phyloP scores from a whole-genome alignment of 1,140 invertebrate genomes.

The Platorchestia sp. region DNA sequence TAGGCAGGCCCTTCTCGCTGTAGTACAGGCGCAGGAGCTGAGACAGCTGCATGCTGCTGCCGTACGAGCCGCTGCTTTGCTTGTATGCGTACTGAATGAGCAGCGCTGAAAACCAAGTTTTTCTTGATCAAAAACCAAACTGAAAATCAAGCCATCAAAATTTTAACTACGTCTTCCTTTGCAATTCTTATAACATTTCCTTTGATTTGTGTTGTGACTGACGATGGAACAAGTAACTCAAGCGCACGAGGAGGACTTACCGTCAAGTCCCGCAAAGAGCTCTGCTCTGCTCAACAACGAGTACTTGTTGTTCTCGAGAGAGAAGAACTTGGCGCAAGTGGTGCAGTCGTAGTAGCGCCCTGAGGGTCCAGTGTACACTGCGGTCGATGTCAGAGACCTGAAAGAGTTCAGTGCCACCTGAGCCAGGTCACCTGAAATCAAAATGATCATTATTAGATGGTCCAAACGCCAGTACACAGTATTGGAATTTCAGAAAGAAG shows the following conservation, averaged over 20 bases:
- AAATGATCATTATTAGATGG: not conserved
- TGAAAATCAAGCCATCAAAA: not conserved
- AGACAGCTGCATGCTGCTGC: constrained; percentile 1
- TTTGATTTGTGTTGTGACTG: no score
- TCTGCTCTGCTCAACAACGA: not conserved
- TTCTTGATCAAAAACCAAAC: not conserved
- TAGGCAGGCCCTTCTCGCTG: constrained; percentile 27
- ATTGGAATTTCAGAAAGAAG: no score
- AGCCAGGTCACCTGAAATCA: not conserved
- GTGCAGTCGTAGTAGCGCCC: constrained; percentile 39
- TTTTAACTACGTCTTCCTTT: not conserved
- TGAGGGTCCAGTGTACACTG: not conserved
- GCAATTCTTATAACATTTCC: no score
- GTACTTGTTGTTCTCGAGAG: constrained; percentile 26
- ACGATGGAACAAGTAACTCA: not conserved
- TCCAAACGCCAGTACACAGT: not conserved
- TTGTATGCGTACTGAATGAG: not conserved
- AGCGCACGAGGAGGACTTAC: not conserved
- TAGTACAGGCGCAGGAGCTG: constrained; percentile 32
- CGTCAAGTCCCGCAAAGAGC: constrained; percentile 27
- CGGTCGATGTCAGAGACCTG: not conserved
- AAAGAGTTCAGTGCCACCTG: not conserved
- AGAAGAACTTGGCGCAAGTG: not conserved
- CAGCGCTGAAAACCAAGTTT: not conserved
- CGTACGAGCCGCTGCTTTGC: not conserved